phyloP scores from a whole-genome alignment of 2,888 invertebrate species.

The Clunio marinus region DNA sequence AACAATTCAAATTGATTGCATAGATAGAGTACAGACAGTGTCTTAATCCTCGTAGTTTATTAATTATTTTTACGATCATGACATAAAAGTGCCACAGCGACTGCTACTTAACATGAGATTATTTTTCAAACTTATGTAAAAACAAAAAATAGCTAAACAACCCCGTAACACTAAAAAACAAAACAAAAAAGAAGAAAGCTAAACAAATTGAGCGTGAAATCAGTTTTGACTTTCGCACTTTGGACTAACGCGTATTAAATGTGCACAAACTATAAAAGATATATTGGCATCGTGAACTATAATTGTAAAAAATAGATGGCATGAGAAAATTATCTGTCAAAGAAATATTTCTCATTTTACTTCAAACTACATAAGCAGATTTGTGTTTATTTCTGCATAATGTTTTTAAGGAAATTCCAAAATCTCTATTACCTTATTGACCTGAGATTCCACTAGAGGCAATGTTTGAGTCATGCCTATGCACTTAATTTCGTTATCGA shows the following conservation, averaged over 20 bases:
- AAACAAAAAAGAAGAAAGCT: not conserved
- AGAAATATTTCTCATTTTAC: slow-evolving; percentile 26
- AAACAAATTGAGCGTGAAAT: not conserved
- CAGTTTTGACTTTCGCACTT: not conserved
- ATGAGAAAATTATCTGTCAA: slow-evolving; percentile 11
- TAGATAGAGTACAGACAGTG: too few species aligned
- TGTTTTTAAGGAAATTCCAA: not conserved
- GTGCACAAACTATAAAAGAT: too few species aligned
- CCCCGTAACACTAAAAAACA: not conserved
- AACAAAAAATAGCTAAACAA: not conserved
- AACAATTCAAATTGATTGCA: too few species aligned
- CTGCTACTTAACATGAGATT: too few species aligned
- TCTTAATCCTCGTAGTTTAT: too few species aligned
- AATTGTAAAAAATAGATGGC: too few species aligned
- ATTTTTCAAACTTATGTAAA: not conserved
- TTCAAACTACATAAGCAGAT: not conserved
- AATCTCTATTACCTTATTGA: slow-evolving; percentile 36
- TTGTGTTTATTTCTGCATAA: not conserved
- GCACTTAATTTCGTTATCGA: slow-evolving; percentile 39
- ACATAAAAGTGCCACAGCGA: not conserved
- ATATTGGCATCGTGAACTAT: too few species aligned
- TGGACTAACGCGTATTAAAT: too few species aligned
- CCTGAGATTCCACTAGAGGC: slow-evolving; percentile 35
- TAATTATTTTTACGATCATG: too few species aligned
- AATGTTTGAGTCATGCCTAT: slow-evolving; percentile 35